Evolutionary conservation across 2,797 vertebrate species (phyloP).

Genomic region (Liasis olivaceus): DNA sequence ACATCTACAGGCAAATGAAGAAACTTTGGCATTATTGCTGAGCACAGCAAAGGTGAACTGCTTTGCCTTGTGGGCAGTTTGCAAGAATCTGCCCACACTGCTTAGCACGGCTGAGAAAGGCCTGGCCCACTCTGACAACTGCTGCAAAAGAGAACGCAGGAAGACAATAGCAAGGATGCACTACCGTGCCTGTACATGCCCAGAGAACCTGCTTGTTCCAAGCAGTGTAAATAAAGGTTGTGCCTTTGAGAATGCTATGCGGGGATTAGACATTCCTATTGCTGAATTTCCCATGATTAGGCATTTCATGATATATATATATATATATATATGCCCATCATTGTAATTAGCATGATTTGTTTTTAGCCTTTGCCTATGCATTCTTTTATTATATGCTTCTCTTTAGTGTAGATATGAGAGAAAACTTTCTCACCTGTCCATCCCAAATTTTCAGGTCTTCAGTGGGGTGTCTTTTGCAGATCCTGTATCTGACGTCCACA

Average conservation of each 20-base stretch:
- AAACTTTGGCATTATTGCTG: neutral
- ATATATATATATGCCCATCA: neutral
- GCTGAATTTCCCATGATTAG: constrained; percentile 15
- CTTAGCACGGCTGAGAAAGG: constrained; percentile 9
- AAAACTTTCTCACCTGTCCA: neutral
- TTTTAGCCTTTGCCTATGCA: neutral
- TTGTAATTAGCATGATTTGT: neutral
- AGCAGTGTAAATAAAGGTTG: constrained; percentile 5
- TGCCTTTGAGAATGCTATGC: constrained; percentile 9
- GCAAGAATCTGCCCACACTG: constrained; percentile 1
- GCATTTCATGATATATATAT: neutral
- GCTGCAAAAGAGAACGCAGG: constrained; percentile 12
- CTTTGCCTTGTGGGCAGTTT: constrained; percentile 17
- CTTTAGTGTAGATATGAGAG: neutral
- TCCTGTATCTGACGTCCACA: neutral
- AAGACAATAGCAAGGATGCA: constrained; percentile 12
- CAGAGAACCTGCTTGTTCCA: constrained; percentile 8
- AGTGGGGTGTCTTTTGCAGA: neutral
- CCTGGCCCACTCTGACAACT: constrained; percentile 6
- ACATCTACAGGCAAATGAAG: neutral
- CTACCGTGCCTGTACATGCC: constrained; percentile 7
- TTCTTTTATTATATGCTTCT: neutral
- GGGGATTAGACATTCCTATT: neutral
- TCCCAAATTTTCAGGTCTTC: neutral
- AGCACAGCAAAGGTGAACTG: neutral